Base-by-base conservation (phyloP, 2,888 invertebrate genomes). In the Calephelis perditalis region DNA sequence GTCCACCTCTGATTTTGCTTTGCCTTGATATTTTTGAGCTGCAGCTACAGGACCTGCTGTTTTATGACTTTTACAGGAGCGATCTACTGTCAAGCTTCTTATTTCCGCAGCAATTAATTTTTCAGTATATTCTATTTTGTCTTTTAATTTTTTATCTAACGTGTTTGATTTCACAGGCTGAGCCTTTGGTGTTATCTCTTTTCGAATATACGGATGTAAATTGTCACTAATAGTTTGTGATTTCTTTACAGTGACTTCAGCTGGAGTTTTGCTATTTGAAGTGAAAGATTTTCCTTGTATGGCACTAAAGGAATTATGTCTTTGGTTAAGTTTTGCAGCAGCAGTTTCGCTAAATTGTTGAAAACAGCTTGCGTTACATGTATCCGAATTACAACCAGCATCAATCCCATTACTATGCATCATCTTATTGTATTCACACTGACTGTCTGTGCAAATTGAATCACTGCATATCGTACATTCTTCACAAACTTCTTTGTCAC, bases 1-100 rank as follows among this genome's bases (percentile, higher is more conserved):
- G 72, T 93, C 91, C 40, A 93, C 81, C 71, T 92, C 93, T 10
- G 93, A 93, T 73, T 86, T 92, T 2, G 93, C 92, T 76, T 92
- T 93, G 62, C 75, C 83, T 1, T 81, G 76, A 65, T 81, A 84
- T 67, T 84, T 88, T 64, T 86, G 82, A n/a, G 74, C 69, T 35
- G 79, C 74, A 12, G 72, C 70, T 3, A 75, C 70, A 2, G 81
- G 69, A 10, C 77, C 84, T 2, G 71, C 62, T 57, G 73, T 70
- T 67, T 82, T 83, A 62, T 77, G 82, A 66, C 78, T 85, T 70
- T 82, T 86, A 65, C 84, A 85, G 54, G 82, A 76, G 10, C 86
- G 81, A 62, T 91, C 91, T 54, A 83, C 88, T 11, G 84, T 75
- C n/a, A 83, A 73, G 69, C 81, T 89, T 70, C 77, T 76, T 73